Percentiles rank a stretch among this genome's conserved stretches.
Conservation (phyloP, 2,113 vertebrate genomes). For the Stegastes partitus region DNA sequence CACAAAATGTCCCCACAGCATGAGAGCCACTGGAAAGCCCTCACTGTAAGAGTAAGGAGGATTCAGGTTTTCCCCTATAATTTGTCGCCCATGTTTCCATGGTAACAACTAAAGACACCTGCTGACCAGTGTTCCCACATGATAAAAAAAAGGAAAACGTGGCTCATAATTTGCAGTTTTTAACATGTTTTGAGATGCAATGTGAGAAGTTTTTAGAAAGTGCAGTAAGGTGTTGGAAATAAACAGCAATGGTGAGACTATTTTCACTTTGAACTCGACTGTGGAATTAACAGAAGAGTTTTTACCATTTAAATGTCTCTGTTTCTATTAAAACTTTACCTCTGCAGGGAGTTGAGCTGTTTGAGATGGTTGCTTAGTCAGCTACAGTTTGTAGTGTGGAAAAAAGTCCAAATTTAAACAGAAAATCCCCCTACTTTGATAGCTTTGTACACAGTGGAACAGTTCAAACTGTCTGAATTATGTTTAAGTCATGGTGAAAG, state of each 20-base stretch:
- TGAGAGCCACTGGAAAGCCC: no score
- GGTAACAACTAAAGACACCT: no score
- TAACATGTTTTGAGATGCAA: not conserved
- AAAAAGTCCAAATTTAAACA: not conserved
- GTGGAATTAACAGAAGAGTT: no score
- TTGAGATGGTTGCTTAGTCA: not conserved
- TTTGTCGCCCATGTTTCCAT: no score
- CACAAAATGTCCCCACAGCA: no score
- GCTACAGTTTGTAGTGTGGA: not conserved
- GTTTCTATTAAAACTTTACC: no score
- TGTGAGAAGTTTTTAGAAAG: not conserved
- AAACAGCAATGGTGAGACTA: not conserved
- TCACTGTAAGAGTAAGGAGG: no score
- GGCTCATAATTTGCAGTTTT: not conserved
- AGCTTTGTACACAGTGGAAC: not conserved
- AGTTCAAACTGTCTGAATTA: not conserved
- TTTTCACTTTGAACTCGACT: not conserved
- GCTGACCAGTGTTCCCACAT: not conserved
- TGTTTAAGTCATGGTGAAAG: not conserved
- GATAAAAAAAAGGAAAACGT: not conserved
- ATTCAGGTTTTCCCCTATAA: no score
- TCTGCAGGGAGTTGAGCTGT: not conserved
- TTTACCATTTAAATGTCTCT: no score
- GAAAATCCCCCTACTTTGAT: rapidly evolving
- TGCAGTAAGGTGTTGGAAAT: not conserved